Base-by-base conservation (phyloP, 2,797 vertebrate species). In the Xiphorhynchus erythropygius region DNA sequence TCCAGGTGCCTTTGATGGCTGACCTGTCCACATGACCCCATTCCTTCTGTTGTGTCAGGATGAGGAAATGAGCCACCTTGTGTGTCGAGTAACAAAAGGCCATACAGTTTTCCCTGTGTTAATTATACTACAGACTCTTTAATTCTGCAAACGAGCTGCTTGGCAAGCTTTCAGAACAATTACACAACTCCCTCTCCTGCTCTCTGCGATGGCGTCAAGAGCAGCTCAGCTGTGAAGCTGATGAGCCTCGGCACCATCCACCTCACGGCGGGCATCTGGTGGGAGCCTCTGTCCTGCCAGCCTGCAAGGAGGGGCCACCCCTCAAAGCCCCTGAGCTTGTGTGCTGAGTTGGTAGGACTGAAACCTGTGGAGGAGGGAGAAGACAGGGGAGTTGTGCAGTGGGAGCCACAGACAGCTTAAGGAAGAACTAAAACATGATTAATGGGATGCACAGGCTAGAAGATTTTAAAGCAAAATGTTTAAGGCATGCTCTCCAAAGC, bases 161-260 rank as follows among this genome's bases (percentile, higher is more conserved):
- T 93, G 94, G 92, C 95, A 92, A 25, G 23, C n/a, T 79, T 88
- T 95, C 94, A 92, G 90, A 78, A 70, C 83, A 70, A 49, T 84
- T 92, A 76, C 73, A 56, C 76, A 76, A 92, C 77, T 89, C 39
- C 7, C 25, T 92, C 47, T 87, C 52, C 65, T 4, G 13, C 39
- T 67, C 27, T 50, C 71, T 55, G 68, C 0, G 0, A 71, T 8
- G 63, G 37, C 2, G 1, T 60, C 23, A 16, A 60, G 76, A 89
- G 81, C 65, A 77, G 77, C 70, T 93, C 82, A 41, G 60, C 78
- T 78, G n/a, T 18, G 47, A 67, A 59, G 75, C 74, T 59, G 70
- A 13, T 33, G 75, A 70, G 49, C 56, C 53, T 76, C 11, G 0
- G 44, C 41, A 63, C 41, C 22, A 13, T 64, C 70, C 35, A 44